These are phyloP conservation scores for Eulithis testata DNA, from an alignment of 2,888 invertebrate species.

Conservation along the genomic window DNA sequence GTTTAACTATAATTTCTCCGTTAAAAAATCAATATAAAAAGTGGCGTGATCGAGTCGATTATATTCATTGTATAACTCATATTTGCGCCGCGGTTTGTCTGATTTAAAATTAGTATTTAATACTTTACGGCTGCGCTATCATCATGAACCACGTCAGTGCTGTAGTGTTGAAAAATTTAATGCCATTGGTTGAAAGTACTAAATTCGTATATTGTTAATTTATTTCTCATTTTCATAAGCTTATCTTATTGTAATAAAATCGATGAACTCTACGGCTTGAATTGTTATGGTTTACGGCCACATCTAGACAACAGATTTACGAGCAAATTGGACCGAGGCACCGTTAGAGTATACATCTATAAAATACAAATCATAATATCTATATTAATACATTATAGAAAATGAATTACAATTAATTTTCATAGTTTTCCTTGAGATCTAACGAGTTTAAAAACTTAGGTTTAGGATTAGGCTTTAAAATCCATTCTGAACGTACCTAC, in stretches of 20 bases:
- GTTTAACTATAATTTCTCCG: slow-evolving; percentile 42
- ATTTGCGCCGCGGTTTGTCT: slow-evolving; percentile 55
- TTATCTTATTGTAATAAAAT: slow-evolving; percentile 31
- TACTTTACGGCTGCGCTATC: slow-evolving; percentile 45
- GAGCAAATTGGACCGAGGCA: slow-evolving; percentile 2
- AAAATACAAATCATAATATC: not conserved
- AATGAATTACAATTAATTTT: not conserved
- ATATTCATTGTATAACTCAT: slow-evolving; percentile 53
- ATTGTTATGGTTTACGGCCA: slow-evolving; percentile 24
- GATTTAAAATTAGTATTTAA: slow-evolving; percentile 59
- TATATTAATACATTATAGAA: not conserved
- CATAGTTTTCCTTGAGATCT: not conserved
- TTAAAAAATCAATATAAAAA: slow-evolving; percentile 48
- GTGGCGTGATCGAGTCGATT: slow-evolving; percentile 59
- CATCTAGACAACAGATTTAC: slow-evolving; percentile 19
- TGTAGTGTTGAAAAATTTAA: slow-evolving; percentile 46
- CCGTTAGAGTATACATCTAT: not conserved
- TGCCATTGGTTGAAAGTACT: slow-evolving; percentile 38
- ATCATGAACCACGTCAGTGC: slow-evolving; percentile 47
- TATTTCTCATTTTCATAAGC: slow-evolving; percentile 33
- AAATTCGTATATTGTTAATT: slow-evolving; percentile 39
- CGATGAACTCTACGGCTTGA: slow-evolving; percentile 26
- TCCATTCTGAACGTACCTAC: too few relatives aligned
- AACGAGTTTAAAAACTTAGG: not conserved
- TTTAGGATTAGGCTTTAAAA: not conserved